Evolutionary conservation across 2,888 invertebrate species (phyloP).

Genomic region (Drosophila nr. fundita): DNA sequence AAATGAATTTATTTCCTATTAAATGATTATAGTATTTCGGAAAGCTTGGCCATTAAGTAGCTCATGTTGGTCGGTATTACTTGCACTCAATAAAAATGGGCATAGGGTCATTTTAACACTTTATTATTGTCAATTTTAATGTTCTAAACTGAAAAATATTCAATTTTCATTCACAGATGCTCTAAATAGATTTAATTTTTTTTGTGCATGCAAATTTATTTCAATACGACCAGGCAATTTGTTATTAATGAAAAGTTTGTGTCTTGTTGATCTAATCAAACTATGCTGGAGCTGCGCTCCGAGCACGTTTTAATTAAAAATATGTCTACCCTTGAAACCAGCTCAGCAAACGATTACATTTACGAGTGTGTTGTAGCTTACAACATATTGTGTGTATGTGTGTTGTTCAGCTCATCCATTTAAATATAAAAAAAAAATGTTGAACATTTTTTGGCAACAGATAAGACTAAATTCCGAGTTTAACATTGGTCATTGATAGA

Average conservation of each 20-base stretch:
- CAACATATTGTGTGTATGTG: not conserved
- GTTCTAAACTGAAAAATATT: constrained; percentile 8
- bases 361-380: not conserved
- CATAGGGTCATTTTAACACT: constrained; percentile 14
- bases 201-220: constrained; percentile 71
- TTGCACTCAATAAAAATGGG: constrained; percentile 12
- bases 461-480: constrained; percentile 44
- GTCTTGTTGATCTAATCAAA: constrained; percentile 70
- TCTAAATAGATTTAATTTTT: constrained; percentile 66
- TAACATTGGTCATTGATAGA: constrained; percentile 33
- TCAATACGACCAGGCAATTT: constrained; percentile 51
- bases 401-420: constrained; percentile 42
- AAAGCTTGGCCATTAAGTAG: not conserved
- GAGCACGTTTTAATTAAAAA: constrained; percentile 68
- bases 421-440: constrained; percentile 31
- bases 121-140: constrained; percentile 8
- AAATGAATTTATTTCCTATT: not conserved
- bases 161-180: constrained; percentile 53
- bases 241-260: constrained; percentile 46
- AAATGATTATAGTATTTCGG: not conserved
- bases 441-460: constrained; percentile 41
- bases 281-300: constrained; percentile 56
- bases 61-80: not conserved
- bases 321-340: constrained; percentile 72
- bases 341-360: constrained; percentile 35